phyloP scores from a whole-genome alignment of 2,113 vertebrate species.

The Phodopus roborovskii region DNA sequence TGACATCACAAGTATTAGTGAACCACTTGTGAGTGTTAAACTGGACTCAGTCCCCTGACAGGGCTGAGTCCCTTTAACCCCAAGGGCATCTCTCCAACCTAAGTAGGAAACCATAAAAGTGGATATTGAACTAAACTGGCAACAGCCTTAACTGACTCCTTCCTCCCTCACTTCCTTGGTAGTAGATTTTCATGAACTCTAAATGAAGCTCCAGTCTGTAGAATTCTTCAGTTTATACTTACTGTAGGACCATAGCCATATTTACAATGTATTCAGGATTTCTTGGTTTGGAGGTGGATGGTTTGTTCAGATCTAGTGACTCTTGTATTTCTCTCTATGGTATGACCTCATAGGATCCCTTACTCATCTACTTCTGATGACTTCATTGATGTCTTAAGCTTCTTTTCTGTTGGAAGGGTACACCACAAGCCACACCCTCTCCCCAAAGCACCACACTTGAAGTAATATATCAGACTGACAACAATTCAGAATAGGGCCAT shows the following conservation, averaged over 20 bases:
- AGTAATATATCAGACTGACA: conserved; percentile 10
- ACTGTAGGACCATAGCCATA: background rate
- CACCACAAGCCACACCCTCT: background rate
- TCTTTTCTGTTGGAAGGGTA: background rate
- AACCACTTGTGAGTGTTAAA: background rate
- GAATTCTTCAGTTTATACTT: background rate
- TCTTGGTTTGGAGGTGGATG: background rate
- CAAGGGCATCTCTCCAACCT: background rate
- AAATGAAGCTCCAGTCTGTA: background rate
- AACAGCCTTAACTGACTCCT: background rate
- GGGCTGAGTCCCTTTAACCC: background rate
- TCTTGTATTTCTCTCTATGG: background rate
- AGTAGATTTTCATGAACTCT: background rate
- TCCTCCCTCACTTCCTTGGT: background rate
- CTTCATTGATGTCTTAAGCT: background rate
- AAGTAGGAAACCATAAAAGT: background rate
- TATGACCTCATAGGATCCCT: background rate
- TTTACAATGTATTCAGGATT: background rate
- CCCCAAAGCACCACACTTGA: background rate
- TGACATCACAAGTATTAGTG: background rate
- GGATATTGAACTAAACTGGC: background rate
- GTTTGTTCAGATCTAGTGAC: conserved; percentile 1
- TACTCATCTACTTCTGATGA: background rate
- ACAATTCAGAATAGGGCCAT: background rate
- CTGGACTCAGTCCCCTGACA: background rate